phyloP scores from a whole-genome alignment of 2,888 invertebrate species.

The Acheta domesticus region DNA sequence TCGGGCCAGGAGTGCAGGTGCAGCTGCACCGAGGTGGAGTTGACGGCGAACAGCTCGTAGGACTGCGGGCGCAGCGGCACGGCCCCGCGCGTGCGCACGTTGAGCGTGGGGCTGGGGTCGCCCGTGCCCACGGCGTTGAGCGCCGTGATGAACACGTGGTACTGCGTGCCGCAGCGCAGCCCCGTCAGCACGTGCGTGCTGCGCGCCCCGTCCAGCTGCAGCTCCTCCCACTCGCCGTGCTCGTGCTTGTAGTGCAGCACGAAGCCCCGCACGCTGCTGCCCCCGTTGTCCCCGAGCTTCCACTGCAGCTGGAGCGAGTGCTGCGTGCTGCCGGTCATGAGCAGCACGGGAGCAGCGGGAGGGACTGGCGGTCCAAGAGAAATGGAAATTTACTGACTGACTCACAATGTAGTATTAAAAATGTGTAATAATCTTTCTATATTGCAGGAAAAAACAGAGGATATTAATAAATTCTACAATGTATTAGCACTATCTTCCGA shows the following conservation, averaged over 20 bases:
- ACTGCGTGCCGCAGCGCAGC: slow-evolving; percentile 41
- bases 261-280: slow-evolving; percentile 42
- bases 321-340: slow-evolving; percentile 41
- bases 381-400: no score
- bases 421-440: no score
- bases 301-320: slow-evolving; percentile 43
- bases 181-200: slow-evolving; percentile 39
- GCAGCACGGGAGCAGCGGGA: slow-evolving; percentile 42
- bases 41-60: slow-evolving; percentile 40
- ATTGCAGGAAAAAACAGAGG: no score
- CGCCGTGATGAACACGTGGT: slow-evolving; percentile 40
- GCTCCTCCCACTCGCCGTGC: slow-evolving; percentile 43
- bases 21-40: slow-evolving; percentile 41
- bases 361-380: slow-evolving; percentile 39
- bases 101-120: slow-evolving; percentile 40
- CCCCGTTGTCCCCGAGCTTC: slow-evolving; percentile 44
- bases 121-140: slow-evolving; percentile 42
- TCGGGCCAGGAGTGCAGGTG: slow-evolving; percentile 42
- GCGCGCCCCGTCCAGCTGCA: slow-evolving; percentile 38
- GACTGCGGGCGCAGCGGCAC: slow-evolving; percentile 40
- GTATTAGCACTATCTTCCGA: no score
- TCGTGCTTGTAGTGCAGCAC: slow-evolving; percentile 43
- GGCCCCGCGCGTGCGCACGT: slow-evolving; percentile 41
- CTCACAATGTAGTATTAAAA: no score
- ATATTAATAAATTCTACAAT: no score